Base-by-base conservation (phyloP, 2,113 vertebrate genomes). In the Brienomyrus brachyistius region DNA sequence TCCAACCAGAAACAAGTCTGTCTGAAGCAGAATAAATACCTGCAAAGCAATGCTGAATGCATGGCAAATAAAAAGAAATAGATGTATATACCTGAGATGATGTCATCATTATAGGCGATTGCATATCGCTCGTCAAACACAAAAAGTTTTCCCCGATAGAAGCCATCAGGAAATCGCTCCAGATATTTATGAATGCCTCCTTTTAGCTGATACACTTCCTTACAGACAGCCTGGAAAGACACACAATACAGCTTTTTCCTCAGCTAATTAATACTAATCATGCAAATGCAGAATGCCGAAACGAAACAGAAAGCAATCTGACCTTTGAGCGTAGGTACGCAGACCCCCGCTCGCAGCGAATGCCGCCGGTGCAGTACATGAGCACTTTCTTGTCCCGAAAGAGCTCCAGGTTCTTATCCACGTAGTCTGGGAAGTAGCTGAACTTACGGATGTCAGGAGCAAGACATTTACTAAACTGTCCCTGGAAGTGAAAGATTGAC, bases 351-450 rank as follows among this genome's bases (percentile, higher is more conserved):
- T 99, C 98, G 90, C 98, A 99, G 89, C 98, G 98, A 91, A 99
- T 98, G 62, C 98, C 98, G 85, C 98, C 98, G 0, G 98, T 99
- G 93, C 98, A 99, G 93, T 99, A 99, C 98, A 99, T 99, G 56
- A 99, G 94, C 2, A 99, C 97, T 80, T 95, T 97, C 93, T 99
- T 99, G 91, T 97, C 95, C 92, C 95, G 92, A 94, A 99, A 99
- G 62, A 99, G 95, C 11, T 97, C 96, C 4, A 99, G 91, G 91
- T 99, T 99, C 94, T 96, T 95, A 94, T 99, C 98, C 7, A 99
- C 52, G 0, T 99, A 99, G 92, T 96, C 96, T 2, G 98, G 98
- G 92, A 99, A 99, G 92, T 99, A 99, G 95, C 98, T 99, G 96
- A 99, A 99, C 91, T 99, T 99, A 62, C 98, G 96, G 93, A 99